Base-by-base conservation (phyloP, 2,797 vertebrate genomes). In the Myripristis jacobus region DNA sequence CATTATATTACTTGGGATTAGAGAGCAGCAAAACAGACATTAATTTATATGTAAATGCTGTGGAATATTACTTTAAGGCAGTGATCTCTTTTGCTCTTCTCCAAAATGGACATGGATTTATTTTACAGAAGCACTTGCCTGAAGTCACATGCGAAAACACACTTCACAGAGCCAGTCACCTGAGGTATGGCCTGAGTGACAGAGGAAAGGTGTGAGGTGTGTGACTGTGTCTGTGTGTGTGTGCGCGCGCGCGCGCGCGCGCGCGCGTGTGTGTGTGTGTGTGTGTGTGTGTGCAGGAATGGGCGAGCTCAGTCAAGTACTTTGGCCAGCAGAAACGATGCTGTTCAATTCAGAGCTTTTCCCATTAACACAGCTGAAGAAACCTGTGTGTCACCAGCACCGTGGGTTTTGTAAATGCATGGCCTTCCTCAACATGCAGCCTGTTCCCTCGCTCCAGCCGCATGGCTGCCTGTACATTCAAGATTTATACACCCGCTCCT, bases 401-500 rank as follows among this genome's bases (percentile, higher is more conserved):
- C 75, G 36, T 54, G 54, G 61, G 67, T 53, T 73, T 73, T 85
- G 71, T 80, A 70, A 84, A 84, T 65, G 75, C 71, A 74, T 56
- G 59, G 69, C 71, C 66, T 75, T 3, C 62, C 68, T 60, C 59
- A 69, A 56, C 60, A 67, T 53, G 52, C 1, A 7, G 77, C 67
- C 60, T 56, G 48, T 70, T 80, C 55, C 9, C 31, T 58, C 38
- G 52, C 68, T 73, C 36, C 63, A 21, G 47, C 67, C 56, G 48
- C 65, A 53, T 4, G 22, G 41, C 36, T 41, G 67, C 56, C 74
- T 75, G 50, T 62, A 66, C 54, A 59, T 54, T 69, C 48, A 67
- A 88, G 83, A 87, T 89, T 83, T 82, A 88, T 71, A 65, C 46
- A 44, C 77, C 25, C 68, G 78, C 54, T 75, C 59, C 47, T 79